A percentile compares a stretch with the other conserved stretches of the same genome.
Evolutionary conservation across 2,113 vertebrate species (phyloP).

Genomic region (Hemicordylus capensis): DNA sequence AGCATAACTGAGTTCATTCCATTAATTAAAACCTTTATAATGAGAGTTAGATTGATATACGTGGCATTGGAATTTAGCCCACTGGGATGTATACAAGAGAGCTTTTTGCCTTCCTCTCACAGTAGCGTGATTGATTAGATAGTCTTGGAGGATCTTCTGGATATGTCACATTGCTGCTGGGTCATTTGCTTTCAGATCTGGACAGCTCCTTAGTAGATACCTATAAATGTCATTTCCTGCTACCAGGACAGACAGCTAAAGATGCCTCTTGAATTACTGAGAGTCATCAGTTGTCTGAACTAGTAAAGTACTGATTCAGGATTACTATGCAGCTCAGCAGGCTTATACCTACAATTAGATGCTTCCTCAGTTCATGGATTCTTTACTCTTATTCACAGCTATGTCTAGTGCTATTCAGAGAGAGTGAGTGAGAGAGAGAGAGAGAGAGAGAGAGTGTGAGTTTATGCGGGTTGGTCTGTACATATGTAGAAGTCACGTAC

Average conservation of each 20-base stretch:
- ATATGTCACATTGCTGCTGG: conserved; percentile 30
- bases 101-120: conserved; percentile 33
- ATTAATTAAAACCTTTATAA: not conserved
- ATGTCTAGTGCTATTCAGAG: not conserved
- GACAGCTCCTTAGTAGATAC: conserved; percentile 51
- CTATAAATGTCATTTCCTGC: conserved; percentile 50
- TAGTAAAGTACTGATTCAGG: conserved; percentile 35
- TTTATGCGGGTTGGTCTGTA: too few relatives aligned
- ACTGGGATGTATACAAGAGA: conserved; percentile 1
- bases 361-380: conserved; percentile 33
- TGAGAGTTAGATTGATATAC: not conserved
- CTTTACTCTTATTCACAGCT: not conserved
- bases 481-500: not conserved
- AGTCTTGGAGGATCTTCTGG: conserved; percentile 34
- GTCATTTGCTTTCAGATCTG: conserved; percentile 42
- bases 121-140: conserved; percentile 44
- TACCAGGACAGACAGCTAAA: conserved; percentile 49
- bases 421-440: not conserved
- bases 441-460: too few relatives aligned
- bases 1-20: not conserved
- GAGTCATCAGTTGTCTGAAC: conserved; percentile 44
- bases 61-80: not conserved
- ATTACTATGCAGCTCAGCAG: conserved; percentile 39
- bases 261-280: conserved; percentile 45
- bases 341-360: conserved; percentile 37